Evolutionary conservation across 2,113 vertebrate genomes (phyloP).

Genomic region (Mustela nigripes): DNA sequence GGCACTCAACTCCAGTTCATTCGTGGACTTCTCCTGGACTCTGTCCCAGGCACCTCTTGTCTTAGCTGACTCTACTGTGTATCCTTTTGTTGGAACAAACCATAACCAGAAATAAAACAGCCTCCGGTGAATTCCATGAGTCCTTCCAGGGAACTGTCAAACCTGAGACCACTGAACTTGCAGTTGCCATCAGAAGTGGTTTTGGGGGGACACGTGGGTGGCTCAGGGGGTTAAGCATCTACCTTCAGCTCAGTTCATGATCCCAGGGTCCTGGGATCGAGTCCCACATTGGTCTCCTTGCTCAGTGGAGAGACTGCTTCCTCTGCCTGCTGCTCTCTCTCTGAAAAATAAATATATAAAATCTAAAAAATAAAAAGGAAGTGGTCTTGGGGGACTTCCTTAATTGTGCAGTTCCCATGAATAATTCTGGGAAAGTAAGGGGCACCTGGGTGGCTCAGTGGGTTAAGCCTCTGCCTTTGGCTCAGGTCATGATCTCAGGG

Average conservation of each 20-base stretch:
- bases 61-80: neutral
- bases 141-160: neutral
- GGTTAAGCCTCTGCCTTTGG: no score
- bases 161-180: neutral
- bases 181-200: neutral
- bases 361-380: neutral
- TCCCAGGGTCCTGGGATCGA: no score
- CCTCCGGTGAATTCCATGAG: neutral
- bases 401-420: neutral
- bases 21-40: neutral
- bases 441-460: no score
- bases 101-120: neutral
- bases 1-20: neutral
- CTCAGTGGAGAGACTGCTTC: no score
- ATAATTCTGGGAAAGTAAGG: no score
- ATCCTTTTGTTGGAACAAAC: neutral
- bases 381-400: neutral
- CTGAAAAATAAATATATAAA: no score
- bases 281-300: no score
- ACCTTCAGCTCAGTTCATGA: no score
- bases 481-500: no score
- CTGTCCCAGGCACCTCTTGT: neutral
- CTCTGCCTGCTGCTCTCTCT: no score
- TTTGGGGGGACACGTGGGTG: neutral
- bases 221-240: no score